These are phyloP conservation scores for Petrosia ficiformis DNA, from an alignment of 37 sponge, comb jelly and placozoan genomes.

Conservation along the genomic window DNA sequence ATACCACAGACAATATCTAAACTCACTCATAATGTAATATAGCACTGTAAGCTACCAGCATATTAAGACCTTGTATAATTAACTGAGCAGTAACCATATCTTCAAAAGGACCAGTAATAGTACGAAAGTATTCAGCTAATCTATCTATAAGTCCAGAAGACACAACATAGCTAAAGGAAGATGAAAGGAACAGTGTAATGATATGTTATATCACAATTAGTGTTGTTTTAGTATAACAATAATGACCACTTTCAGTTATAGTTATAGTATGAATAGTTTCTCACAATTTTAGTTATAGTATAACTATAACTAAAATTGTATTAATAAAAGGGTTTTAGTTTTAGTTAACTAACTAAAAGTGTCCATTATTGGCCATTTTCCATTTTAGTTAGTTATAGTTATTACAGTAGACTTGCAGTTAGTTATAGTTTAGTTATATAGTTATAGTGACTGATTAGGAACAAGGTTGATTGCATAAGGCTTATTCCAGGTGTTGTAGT, in stretches of 20 bases:
- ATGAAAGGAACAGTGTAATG: not conserved
- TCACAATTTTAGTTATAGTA: too few relatives aligned
- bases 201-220: not conserved
- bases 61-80: conserved; percentile 47
- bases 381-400: too few relatives aligned
- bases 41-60: conserved; percentile 56
- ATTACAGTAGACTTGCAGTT: not conserved
- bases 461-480: too few relatives aligned
- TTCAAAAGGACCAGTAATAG: conserved; percentile 58
- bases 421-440: too few relatives aligned
- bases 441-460: too few relatives aligned
- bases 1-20: not conserved
- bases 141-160: conserved; percentile 54
- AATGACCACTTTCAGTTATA: too few relatives aligned
- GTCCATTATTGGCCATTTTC: too few relatives aligned
- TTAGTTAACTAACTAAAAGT: too few relatives aligned
- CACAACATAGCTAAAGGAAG: conserved; percentile 61
- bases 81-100: conserved; percentile 35
- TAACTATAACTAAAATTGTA: not conserved
- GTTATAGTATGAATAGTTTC: too few relatives aligned
- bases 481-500: too few relatives aligned
- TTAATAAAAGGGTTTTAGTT: too few relatives aligned
- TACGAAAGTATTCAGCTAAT: conserved; percentile 31
- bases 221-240: too few relatives aligned
- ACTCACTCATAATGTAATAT: conserved; percentile 50